Evolutionary conservation across 2,113 vertebrate species (phyloP).

Genomic region (Monopterus albus): DNA sequence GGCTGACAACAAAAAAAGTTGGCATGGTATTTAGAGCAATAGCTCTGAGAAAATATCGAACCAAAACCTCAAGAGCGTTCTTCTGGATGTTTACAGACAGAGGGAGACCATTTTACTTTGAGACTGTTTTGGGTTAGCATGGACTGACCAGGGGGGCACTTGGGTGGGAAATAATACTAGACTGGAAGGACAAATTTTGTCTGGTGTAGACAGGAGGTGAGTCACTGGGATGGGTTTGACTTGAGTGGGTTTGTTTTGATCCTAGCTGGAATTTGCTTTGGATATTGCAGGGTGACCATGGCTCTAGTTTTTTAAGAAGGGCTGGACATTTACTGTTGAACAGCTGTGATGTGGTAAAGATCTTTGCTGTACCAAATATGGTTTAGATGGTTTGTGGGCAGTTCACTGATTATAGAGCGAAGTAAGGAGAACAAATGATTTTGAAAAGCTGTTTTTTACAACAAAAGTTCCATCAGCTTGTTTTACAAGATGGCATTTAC

Average conservation of each 20-base stretch:
- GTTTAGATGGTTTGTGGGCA: background rate
- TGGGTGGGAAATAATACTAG: conserved; percentile 42
- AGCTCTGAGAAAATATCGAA: conserved; percentile 11
- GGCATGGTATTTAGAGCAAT: conserved; percentile 12
- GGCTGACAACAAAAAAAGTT: conserved; percentile 12
- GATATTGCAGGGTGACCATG: conserved; percentile 14
- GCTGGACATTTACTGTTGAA: conserved; percentile 8
- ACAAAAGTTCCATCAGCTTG: background rate
- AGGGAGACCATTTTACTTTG: no score
- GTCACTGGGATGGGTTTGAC: conserved; percentile 41
- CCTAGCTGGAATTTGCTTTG: conserved; percentile 45
- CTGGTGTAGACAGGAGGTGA: conserved; percentile 37
- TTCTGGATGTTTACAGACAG: conserved; percentile 18
- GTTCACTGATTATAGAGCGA: background rate
- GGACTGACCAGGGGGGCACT: conserved; percentile 23
- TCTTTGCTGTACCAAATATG: background rate
- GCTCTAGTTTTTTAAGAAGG: conserved; percentile 16
- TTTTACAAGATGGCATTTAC: no score
- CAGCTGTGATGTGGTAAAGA: conserved; percentile 49
- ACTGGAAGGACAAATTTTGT: conserved; percentile 43
- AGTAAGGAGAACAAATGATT: background rate
- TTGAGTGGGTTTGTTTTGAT: conserved; percentile 31
- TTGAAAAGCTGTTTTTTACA: background rate
- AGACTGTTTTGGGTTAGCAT: conserved; percentile 30
- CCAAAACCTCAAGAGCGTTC: background rate